phyloP scores from a whole-genome alignment of 2,113 vertebrate genomes.

The Hiodon alosoides region DNA sequence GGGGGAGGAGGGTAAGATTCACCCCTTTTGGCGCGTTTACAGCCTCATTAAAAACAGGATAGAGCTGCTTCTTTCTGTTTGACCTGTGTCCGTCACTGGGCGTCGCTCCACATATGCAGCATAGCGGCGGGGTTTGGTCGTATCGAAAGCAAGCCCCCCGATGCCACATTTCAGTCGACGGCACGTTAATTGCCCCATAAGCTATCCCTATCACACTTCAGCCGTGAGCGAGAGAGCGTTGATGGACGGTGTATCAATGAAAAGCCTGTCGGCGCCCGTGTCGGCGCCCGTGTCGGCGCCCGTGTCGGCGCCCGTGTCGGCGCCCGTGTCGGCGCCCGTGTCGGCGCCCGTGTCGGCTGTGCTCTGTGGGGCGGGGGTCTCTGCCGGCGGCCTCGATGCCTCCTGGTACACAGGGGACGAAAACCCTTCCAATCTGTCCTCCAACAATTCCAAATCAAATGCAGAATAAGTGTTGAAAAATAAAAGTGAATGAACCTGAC shows the following conservation, averaged over 20 bases:
- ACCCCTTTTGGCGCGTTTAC: too few relatives aligned
- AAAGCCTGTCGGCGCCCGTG: constrained; percentile 61
- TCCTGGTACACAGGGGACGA: neutral
- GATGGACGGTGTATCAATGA: constrained; percentile 63
- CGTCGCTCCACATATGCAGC: neutral
- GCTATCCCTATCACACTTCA: constrained; percentile 38
- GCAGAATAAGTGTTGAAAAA: constrained; percentile 42
- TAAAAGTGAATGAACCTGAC: constrained; percentile 63
- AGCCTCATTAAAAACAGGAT: too few relatives aligned
- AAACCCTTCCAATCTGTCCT: too few relatives aligned
- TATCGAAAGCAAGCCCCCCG: neutral
- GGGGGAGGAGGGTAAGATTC: too few relatives aligned
- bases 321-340: constrained; percentile 52
- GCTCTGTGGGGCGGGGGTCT: too few relatives aligned
- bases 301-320: too few relatives aligned
- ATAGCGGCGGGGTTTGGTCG: neutral
- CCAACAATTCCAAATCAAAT: too few relatives aligned
- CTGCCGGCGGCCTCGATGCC: neutral
- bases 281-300: constrained; percentile 59
- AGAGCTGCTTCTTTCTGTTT: too few relatives aligned
- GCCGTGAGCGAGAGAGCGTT: constrained; percentile 48
- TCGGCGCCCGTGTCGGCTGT: too few relatives aligned
- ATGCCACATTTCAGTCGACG: constrained; percentile 10
- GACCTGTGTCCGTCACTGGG: neutral
- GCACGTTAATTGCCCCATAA: constrained; percentile 44